phyloP scores from a whole-genome alignment of 2,888 invertebrate genomes.

The Thymelicus sylvestris region DNA sequence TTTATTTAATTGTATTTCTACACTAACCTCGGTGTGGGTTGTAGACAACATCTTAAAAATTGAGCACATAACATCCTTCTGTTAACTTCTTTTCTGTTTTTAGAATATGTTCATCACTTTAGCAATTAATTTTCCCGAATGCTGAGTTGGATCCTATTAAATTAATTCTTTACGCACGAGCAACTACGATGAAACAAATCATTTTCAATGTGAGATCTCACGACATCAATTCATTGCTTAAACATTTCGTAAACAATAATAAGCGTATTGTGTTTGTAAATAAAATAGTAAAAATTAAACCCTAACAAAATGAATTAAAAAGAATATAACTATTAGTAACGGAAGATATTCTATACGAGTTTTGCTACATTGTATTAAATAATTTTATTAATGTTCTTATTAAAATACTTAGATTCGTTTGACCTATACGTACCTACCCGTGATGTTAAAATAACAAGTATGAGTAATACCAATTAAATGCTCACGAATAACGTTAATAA shows the following conservation, averaged over 20 bases:
- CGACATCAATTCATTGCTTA: constrained; percentile 16
- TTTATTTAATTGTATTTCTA: constrained; percentile 6
- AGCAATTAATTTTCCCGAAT: neutral
- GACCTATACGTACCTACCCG: too few species aligned
- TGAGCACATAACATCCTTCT: constrained; percentile 44
- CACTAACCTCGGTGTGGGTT: constrained; percentile 54
- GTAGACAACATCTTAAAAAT: constrained; percentile 50
- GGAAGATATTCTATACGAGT: too few species aligned
- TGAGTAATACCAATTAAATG: neutral
- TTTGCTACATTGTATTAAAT: too few species aligned
- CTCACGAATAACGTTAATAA: neutral
- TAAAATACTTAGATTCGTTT: too few species aligned
- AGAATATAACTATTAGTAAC: too few species aligned
- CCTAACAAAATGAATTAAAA: neutral
- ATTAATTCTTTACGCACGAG: neutral
- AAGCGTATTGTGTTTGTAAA: constrained; percentile 1
- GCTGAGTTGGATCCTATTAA: neutral
- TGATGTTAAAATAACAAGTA: neutral
- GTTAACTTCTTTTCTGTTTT: constrained; percentile 16
- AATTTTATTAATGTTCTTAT: too few species aligned
- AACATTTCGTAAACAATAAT: constrained; percentile 39
- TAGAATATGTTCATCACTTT: neutral
- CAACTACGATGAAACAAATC: constrained; percentile 4
- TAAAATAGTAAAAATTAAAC: neutral
- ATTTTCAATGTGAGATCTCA: neutral